These are phyloP conservation scores for Parotia lawesii DNA, from an alignment of 2,113 vertebrate species.

Conservation along the genomic window DNA sequence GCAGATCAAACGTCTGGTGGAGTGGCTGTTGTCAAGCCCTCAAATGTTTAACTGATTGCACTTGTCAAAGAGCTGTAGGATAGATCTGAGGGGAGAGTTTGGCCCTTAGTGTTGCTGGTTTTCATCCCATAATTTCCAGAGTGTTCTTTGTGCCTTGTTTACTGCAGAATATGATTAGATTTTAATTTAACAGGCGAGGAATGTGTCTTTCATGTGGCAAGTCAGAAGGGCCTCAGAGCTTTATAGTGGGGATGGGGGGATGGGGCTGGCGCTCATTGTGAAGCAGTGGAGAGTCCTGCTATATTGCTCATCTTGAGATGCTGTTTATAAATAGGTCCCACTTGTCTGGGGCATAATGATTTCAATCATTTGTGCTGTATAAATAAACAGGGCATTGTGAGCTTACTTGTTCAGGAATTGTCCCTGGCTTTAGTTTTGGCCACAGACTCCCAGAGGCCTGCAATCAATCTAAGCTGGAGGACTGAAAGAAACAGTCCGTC, in stretches of 20 bases:
- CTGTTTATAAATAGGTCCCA: conserved; percentile 65
- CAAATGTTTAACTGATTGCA: conserved; percentile 65
- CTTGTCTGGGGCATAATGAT: conserved; percentile 63
- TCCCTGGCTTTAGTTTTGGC: conserved; percentile 69
- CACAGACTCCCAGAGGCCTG: conserved; percentile 30
- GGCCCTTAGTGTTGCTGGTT: conserved; percentile 21
- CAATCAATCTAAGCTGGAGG: conserved; percentile 41
- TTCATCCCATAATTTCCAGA: conserved; percentile 19
- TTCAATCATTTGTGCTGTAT: conserved; percentile 61
- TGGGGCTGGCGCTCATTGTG: conserved; percentile 31
- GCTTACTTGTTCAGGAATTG: conserved; percentile 64
- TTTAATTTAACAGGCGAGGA: conserved; percentile 59
- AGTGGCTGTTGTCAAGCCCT: conserved; percentile 53
- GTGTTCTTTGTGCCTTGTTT: conserved; percentile 54
- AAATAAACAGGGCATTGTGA: conserved; percentile 70
- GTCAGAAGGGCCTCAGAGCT: conserved; percentile 51
- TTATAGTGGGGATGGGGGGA: conserved; percentile 34
- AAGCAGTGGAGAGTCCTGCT: conserved; percentile 47
- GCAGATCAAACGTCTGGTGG: conserved; percentile 57
- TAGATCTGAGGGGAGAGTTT: conserved; percentile 17
- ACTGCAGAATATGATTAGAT: conserved; percentile 63
- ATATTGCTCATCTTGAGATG: conserved; percentile 57
- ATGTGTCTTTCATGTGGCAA: conserved; percentile 70
- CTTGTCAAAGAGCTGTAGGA: conserved; percentile 47
- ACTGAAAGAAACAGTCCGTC: conserved; percentile 27